phyloP scores from a whole-genome alignment of 2,888 invertebrate genomes.

The Gonocerus acuteangulatus region DNA sequence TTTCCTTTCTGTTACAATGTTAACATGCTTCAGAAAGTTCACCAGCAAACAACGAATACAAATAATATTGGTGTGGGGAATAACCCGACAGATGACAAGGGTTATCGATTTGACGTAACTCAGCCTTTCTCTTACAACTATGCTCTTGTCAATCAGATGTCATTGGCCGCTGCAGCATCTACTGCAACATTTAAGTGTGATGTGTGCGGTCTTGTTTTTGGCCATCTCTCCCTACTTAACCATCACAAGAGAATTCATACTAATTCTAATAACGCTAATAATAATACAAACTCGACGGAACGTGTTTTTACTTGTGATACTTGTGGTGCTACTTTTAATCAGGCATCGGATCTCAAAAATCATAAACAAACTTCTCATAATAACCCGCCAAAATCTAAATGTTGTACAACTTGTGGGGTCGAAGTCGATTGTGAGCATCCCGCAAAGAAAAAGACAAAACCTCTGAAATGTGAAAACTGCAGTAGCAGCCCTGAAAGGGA shows the following conservation, averaged over 20 bases:
- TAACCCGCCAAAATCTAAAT: constrained; percentile 27
- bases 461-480: constrained; percentile 41
- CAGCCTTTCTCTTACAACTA: constrained; percentile 58
- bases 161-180: constrained; percentile 54
- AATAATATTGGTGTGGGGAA: constrained; percentile 41
- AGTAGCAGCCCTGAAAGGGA: constrained; percentile 35
- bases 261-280: constrained; percentile 26
- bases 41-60: constrained; percentile 39
- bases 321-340: constrained; percentile 46
- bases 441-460: constrained; percentile 40
- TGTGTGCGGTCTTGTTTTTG: constrained; percentile 77
- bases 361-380: constrained; percentile 41
- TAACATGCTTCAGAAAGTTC: constrained; percentile 48
- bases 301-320: constrained; percentile 47
- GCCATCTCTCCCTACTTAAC: constrained; percentile 70
- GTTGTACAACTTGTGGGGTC: constrained; percentile 40
- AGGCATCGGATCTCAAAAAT: constrained; percentile 47
- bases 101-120: constrained; percentile 48
- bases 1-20: constrained; percentile 49
- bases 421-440: constrained; percentile 40
- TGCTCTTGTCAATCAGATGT: constrained; percentile 79
- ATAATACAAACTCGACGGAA: constrained; percentile 41
- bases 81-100: constrained; percentile 46
- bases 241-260: constrained; percentile 73
- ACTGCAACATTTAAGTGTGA: constrained; percentile 84